Evolutionary conservation across 2,797 vertebrate species (phyloP).

Genomic region (Trichosurus vulpecula): DNA sequence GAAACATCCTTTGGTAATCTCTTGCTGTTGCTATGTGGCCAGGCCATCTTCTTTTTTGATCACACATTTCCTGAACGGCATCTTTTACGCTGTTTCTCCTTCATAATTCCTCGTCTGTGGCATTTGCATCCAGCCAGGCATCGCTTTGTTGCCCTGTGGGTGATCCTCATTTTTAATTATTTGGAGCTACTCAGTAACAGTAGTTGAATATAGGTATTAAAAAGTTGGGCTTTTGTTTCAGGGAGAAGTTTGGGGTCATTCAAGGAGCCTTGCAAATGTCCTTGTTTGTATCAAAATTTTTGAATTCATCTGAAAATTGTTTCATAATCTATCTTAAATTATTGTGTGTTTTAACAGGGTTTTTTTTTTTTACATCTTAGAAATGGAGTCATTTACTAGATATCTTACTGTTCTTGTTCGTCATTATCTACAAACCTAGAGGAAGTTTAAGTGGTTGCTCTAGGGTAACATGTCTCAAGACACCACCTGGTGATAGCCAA

Average conservation of each 20-base stretch:
- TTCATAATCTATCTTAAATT: neutral
- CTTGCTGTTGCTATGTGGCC: neutral
- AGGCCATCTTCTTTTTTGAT: neutral
- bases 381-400: neutral
- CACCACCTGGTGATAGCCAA: neutral
- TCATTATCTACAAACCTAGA: neutral
- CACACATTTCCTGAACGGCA: neutral
- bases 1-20: neutral
- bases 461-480: neutral
- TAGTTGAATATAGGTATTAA: neutral
- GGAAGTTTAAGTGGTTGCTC: neutral
- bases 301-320: neutral
- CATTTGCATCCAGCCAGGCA: neutral
- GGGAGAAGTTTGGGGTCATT: neutral
- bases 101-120: neutral
- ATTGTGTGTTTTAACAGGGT: neutral
- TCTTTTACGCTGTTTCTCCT: neutral
- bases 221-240: neutral
- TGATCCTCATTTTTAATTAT: neutral
- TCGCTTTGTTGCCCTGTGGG: neutral
- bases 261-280: neutral
- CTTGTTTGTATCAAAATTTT: neutral
- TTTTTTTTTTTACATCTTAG: neutral
- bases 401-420: neutral
- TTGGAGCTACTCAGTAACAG: neutral